Evolutionary conservation across 2,113 vertebrate genomes (phyloP).

Genomic region (Lagenorhynchus albirostris): DNA sequence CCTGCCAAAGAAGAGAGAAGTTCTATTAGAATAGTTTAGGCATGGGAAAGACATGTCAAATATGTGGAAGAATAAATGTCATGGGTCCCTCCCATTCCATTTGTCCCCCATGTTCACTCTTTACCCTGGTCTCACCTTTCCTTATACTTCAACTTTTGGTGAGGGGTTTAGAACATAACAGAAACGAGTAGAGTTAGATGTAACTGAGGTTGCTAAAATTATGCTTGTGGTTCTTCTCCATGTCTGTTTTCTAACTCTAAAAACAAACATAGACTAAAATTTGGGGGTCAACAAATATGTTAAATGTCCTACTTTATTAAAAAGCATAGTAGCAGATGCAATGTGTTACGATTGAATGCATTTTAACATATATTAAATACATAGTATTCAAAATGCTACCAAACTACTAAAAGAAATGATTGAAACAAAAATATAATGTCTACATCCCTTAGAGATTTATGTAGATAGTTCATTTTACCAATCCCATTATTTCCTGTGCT

Average conservation of each 20-base stretch:
- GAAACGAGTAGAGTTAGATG: background rate
- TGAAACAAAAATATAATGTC: background rate
- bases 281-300: background rate
- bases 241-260: background rate
- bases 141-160: background rate
- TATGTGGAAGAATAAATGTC: no score
- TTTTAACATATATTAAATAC: background rate
- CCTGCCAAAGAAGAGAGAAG: background rate
- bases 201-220: background rate
- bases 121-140: background rate
- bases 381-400: background rate
- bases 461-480: background rate
- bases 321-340: background rate
- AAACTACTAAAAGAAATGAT: background rate
- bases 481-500: background rate
- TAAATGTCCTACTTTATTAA: background rate
- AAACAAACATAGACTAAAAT: background rate
- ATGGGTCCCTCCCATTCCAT: background rate
- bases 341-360: background rate
- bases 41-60: background rate
- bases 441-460: background rate
- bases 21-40: background rate
- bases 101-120: background rate
- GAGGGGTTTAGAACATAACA: background rate
- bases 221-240: background rate